Base-by-base conservation (phyloP, 2,113 vertebrate species). In the Nettapus auritus region DNA sequence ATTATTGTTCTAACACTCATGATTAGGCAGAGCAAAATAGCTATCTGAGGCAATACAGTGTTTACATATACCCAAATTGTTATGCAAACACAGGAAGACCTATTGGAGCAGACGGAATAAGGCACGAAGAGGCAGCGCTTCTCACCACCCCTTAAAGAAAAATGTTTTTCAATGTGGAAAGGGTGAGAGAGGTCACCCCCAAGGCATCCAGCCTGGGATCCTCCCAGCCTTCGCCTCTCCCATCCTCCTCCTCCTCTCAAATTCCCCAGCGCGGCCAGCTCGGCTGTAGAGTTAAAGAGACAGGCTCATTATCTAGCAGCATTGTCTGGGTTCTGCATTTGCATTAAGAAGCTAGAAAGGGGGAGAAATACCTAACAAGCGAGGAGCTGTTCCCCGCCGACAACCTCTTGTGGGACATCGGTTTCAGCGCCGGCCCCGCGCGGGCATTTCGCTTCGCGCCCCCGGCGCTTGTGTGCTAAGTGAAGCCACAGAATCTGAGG, bases 181-280 rank as follows among this genome's bases (percentile, higher is more conserved):
- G 94, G 94, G 94, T 95, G 90, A 96, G 88, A 93, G 92, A 95
- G 96, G 95, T 96, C 95, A 95, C 82, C 79, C 62, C 91, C 84
- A 38, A 92, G 87, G 94, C 96, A 96, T 95, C 95, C 92, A 71
- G 82, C 38, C 68, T 83, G 34, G 76, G 48, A 92, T 73, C 80
- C 88, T 95, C 80, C 92, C 86, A 86, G 90, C 77, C 83, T 97
- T 95, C 1, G 0, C 25, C 77, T 95, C 91, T 90, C 89, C 70
- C 81, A 85, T 59, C 74, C 81, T 93, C 82, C 94, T 88, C 90
- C 92, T 91, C 79, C 83, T 91, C 85, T 67, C 69, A n/a, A 81
- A 90, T 38, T 64, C 82, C 85, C 82, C 83, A 86, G 80, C 2
- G 0, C 20, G 74, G 83, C 34, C 76, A 89, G 78, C 19, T 26